Evolutionary conservation across 2,888 invertebrate species (phyloP).

Genomic region (Polyploca ridens): DNA sequence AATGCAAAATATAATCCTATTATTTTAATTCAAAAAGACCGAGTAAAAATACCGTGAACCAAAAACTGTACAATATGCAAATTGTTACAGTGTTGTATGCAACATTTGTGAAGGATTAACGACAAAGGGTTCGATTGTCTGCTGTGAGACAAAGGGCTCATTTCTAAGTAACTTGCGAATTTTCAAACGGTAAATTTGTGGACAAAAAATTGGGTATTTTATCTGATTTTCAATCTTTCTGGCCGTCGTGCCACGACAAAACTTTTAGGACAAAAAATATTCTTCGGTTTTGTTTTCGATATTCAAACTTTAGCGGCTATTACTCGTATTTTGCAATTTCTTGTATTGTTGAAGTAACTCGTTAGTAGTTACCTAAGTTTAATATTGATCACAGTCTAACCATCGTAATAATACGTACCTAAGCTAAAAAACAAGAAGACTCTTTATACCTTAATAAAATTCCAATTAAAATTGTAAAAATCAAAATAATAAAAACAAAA

Average conservation of each 20-base stretch:
- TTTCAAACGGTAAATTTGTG: constrained; percentile 33
- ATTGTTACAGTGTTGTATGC: constrained; percentile 35
- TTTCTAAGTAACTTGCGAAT: constrained; percentile 42
- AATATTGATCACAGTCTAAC: too few species aligned
- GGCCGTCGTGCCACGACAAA: not conserved
- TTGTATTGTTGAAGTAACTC: too few species aligned
- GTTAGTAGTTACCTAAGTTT: too few species aligned
- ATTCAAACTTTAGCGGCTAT: too few species aligned
- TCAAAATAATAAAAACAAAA: too few species aligned
- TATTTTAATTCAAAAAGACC: not conserved
- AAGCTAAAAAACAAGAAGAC: too few species aligned
- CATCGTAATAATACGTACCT: too few species aligned
- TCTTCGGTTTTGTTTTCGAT: too few species aligned
- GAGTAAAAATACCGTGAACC: constrained; percentile 16
- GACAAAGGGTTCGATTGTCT: constrained; percentile 32
- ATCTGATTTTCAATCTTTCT: constrained; percentile 27
- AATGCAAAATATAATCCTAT: constrained; percentile 10
- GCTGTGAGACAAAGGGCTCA: constrained; percentile 31
- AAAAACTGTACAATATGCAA: constrained; percentile 50
- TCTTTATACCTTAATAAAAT: too few species aligned
- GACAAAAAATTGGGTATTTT: constrained; percentile 31
- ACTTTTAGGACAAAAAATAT: too few species aligned
- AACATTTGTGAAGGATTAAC: constrained; percentile 51
- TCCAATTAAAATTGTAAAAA: too few species aligned
- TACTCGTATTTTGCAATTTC: too few species aligned